Percentiles rank a stretch among this genome's conserved stretches.
phyloP scores from a whole-genome alignment of 2,113 vertebrate species.

The Hoplias malabaricus region DNA sequence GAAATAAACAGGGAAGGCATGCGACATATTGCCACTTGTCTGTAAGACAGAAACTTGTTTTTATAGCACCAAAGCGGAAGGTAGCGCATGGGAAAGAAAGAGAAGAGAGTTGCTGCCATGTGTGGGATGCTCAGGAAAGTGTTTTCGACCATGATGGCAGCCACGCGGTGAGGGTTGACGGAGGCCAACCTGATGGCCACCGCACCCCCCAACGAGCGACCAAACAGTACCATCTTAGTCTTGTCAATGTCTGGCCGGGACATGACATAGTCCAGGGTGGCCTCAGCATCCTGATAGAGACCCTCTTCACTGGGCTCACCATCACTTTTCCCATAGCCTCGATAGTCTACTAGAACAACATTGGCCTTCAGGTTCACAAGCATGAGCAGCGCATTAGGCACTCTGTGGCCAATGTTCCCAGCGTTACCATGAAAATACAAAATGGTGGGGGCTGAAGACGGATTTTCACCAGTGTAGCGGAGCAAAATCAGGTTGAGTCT shows the following conservation, averaged over 20 bases:
- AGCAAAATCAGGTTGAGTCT: conserved; percentile 94
- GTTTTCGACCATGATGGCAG: conserved; percentile 95
- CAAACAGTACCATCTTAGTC: conserved; percentile 95
- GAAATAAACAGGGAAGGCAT: conserved; percentile 98
- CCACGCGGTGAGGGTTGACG: conserved; percentile 91
- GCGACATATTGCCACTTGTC: conserved; percentile 90
- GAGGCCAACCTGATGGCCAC: conserved; percentile 94
- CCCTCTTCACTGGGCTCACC: conserved; percentile 94
- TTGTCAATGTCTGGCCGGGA: conserved; percentile 96
- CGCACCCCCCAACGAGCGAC: conserved; percentile 95
- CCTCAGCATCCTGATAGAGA: conserved; percentile 90
- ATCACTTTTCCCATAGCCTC: conserved; percentile 96
- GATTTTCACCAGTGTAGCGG: conserved; percentile 89
- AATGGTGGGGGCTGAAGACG: conserved; percentile 83
- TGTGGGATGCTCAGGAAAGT: conserved; percentile 98
- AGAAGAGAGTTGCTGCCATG: conserved; percentile 97
- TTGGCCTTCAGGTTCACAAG: conserved; percentile 97
- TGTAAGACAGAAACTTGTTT: conserved; percentile 96
- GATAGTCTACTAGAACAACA: conserved; percentile 92
- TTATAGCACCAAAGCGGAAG: conserved; percentile 98
- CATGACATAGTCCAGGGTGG: conserved; percentile 95
- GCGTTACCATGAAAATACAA: conserved; percentile 98
- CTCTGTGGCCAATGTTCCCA: conserved; percentile 94
- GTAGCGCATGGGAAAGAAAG: conserved; percentile 93
- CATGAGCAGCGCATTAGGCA: conserved; percentile 96